Evolutionary conservation across 2,888 invertebrate species (phyloP).

Genomic region (Neocrepidodera transversa): DNA sequence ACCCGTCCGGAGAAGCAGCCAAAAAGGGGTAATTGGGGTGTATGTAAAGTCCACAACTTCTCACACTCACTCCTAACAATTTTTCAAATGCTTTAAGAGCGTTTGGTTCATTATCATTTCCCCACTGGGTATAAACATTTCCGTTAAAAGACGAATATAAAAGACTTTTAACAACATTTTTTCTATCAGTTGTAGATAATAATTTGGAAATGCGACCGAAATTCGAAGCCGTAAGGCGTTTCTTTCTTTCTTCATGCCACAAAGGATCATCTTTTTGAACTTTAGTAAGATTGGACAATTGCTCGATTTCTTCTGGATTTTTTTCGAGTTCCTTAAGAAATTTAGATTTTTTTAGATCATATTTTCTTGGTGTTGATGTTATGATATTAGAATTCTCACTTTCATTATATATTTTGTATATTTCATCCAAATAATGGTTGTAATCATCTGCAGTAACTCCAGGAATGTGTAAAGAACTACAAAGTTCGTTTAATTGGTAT

Average conservation of each 20-base stretch:
- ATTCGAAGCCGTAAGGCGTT: conserved; percentile 50
- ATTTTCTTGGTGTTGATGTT: conserved; percentile 32
- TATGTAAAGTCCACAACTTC: conserved; percentile 43
- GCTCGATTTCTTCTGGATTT: conserved; percentile 35
- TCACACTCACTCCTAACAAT: conserved; percentile 34
- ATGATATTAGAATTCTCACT: conserved; percentile 26
- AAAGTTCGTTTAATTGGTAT: conserved; percentile 45
- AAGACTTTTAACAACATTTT: conserved; percentile 39
- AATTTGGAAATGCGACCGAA: conserved; percentile 48
- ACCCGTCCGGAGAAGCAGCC: conserved; percentile 47
- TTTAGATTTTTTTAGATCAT: conserved; percentile 33
- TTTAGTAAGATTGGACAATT: conserved; percentile 38
- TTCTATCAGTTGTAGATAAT: conserved; percentile 39
- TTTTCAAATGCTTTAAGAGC: conserved; percentile 43
- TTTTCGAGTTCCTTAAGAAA: conserved; percentile 40
- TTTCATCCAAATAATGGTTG: conserved; percentile 40
- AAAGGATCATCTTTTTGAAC: conserved; percentile 41
- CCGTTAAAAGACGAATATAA: conserved; percentile 43
- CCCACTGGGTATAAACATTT: conserved; percentile 44
- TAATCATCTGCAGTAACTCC: conserved; percentile 39
- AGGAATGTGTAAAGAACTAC: conserved; percentile 44
- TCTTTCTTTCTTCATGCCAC: conserved; percentile 47
- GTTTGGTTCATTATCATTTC: conserved; percentile 42
- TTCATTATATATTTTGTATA: conserved; percentile 42
- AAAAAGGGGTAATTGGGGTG: conserved; percentile 43